A percentile compares a stretch with the other conserved stretches of the same genome.
Conservation (phyloP, 1,140 invertebrate species). For the Samia ricini region DNA sequence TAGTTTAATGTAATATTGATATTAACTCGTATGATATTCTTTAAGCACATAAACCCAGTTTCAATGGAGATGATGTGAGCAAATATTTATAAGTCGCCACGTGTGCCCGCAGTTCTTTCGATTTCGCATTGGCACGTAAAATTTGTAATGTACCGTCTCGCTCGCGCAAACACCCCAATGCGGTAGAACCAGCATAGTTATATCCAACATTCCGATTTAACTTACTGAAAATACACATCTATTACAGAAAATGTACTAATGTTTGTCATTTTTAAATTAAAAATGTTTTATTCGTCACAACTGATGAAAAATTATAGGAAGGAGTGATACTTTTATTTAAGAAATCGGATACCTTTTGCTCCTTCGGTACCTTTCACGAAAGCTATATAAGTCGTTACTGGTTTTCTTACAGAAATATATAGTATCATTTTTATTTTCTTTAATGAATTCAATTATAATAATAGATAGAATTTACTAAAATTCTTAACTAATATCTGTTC, state of each 20-base stretch:
- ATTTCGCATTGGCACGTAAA: conserved; percentile 15
- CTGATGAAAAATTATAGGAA: no score
- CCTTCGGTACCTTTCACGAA: no score
- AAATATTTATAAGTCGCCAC: background rate
- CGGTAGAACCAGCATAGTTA: conserved; percentile 50
- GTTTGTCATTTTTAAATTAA: no score
- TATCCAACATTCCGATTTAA: conserved; percentile 34
- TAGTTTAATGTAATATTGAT: background rate
- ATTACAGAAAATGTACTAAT: background rate
- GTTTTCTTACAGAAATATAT: no score
- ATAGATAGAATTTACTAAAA: no score
- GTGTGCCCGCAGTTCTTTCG: conserved; percentile 2
- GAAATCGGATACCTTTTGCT: no score
- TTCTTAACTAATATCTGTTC: no score
- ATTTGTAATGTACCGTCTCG: conserved; percentile 23
- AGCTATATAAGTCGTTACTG: no score
- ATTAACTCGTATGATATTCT: background rate
- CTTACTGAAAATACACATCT: conserved; percentile 11
- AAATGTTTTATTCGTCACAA: no score
- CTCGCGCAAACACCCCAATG: conserved; percentile 46
- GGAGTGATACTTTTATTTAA: no score
- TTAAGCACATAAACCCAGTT: background rate
- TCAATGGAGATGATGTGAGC: background rate
- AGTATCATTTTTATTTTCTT: no score
- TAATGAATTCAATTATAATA: no score